These are phyloP conservation scores for Microcebus tavaratra DNA, from an alignment of 2,113 vertebrate species.

Conservation along the genomic window DNA sequence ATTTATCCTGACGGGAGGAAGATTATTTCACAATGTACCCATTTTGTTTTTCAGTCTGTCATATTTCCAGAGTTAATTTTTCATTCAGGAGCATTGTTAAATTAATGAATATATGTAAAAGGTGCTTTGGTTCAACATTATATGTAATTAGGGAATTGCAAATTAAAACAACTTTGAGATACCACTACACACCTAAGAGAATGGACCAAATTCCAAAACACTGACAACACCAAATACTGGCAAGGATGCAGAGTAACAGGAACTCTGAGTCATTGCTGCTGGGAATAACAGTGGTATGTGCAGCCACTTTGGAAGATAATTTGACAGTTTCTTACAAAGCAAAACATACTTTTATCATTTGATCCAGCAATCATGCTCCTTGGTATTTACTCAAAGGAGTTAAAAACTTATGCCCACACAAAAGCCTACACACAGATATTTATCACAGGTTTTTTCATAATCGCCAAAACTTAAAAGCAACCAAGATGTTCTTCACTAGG, in stretches of 20 bases:
- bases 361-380: neutral
- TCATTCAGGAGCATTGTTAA: neutral
- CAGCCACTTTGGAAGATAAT: neutral
- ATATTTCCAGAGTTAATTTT: slow-evolving; percentile 1
- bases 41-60: neutral
- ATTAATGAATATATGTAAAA: neutral
- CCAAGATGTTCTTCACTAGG: neutral
- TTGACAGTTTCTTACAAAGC: neutral
- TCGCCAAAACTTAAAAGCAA: neutral
- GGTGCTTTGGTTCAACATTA: neutral
- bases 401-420: neutral
- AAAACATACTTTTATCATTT: neutral
- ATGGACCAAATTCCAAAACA: neutral
- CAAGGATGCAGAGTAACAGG: neutral
- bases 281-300: neutral
- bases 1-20: neutral
- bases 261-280: neutral
- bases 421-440: neutral
- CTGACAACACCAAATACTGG: neutral
- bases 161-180: neutral
- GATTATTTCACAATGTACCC: neutral
- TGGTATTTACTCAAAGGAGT: neutral
- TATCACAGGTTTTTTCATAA: neutral
- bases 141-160: neutral
- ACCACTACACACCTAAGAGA: neutral